Evolutionary conservation across 2,797 vertebrate genomes (phyloP), one percentile per base, ranked within the genome.

Genomic region (Coilia nasus): DNA sequence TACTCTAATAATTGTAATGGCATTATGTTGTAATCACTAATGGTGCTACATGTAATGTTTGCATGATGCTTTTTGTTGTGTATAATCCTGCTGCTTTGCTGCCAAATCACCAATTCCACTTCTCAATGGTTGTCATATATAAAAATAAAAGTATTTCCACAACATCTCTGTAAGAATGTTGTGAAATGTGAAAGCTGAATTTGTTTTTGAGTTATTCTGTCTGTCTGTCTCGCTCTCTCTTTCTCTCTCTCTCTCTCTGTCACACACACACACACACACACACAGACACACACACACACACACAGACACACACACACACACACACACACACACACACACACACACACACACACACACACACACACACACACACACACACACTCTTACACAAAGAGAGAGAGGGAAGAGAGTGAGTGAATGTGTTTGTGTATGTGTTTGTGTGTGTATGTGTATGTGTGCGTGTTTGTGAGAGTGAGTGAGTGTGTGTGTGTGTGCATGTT

Each of bases 271-370:
- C 35, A 41, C 4, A 6, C 21, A 67, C 75, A 81, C 84, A 84
- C 78, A 47, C 84, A 81, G 56, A 80, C 83, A 80, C 83, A 25
- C 46, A 57, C 67, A 80, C 83, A 57, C 82, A 83, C 82, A 83
- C 82, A 83, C 83, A 71, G 59, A 64, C 81, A 57, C 50, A 56
- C 23, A 82, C 81, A 82, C 81, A 28, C 41, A 47, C 59, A 83
- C 60, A 67, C 59, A 81, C 71, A 9, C 28, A 59, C 75, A 31
- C 28, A 64, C 84, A 23, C 41, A 67, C 28, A 67, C 60, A 83
- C 9, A 25, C 15, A n/a, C n/a, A n/a, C n/a, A n/a, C n/a, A n/a
- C n/a, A n/a, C n/a, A n/a, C n/a, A n/a, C n/a, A n/a, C n/a, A n/a
- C n/a, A n/a, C n/a, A n/a, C n/a, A n/a, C n/a, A n/a, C n/a, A n/a